Evolutionary conservation across 2,113 vertebrate genomes (phyloP), one percentile per base, ranked within the genome.

Genomic region (Riparia riparia): DNA sequence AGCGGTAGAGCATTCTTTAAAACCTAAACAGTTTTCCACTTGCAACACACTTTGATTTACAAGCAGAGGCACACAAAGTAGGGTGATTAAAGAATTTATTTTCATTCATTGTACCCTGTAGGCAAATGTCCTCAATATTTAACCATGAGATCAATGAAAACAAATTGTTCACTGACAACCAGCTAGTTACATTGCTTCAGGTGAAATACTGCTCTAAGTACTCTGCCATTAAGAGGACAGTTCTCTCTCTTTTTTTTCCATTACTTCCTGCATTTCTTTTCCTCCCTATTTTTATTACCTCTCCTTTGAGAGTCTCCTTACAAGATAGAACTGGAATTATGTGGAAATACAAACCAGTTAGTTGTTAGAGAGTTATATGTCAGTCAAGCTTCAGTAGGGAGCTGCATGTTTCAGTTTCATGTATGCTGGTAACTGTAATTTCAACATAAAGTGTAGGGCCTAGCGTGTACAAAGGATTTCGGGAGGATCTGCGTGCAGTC

Each of bases 41-140:
- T 26, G 49, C 18, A 39, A 82, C n/a, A 74, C 51, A n/a, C 49
- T 76, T 71, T 95, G 58, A 92, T 96, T 94, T 95, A 94, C 44
- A 96, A 89, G 31, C 32, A 57, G 25, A 42, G 85, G 32, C 25
- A 93, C 64, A 70, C 82, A 66, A 95, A 89, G 73, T 66, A 89
- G 94, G 91, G 41, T 93, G 93, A 91, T 65, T 92, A n/a, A 39
- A 57, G 71, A 79, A 78, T 96, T 95, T 97, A 74, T 95, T 92
- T 66, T 91, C 73, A 71, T 96, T 92, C 69, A 84, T 95, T 87
- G 82, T 86, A 89, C 31, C 53, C 77, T 81, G 42, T 66, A 94
- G 96, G 89, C 71, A 83, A 90, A 91, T 45, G 79, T 64, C 29
- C 60, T 97, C 91, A 96, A 77, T 87, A 90, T 96, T 97, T 95